Percentiles rank a stretch among this genome's conserved stretches.
These are phyloP conservation scores for Mesodorylaimus sp. DNA, from an alignment of 2,888 invertebrate species.

Conservation along the genomic window DNA sequence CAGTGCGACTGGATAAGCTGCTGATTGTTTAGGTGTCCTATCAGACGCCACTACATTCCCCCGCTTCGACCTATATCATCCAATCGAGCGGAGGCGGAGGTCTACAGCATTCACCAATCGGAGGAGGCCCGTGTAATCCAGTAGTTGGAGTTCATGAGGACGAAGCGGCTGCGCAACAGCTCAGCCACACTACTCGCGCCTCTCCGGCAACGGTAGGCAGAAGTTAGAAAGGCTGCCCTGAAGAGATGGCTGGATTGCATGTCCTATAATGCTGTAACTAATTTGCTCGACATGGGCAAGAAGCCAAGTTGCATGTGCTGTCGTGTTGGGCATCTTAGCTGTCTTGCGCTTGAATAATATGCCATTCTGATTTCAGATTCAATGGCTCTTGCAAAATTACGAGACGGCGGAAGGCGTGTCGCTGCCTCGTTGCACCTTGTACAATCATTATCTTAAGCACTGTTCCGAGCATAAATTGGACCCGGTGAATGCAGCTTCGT, in stretches of 20 bases:
- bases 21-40: not conserved
- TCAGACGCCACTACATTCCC: not conserved
- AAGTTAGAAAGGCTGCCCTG: constrained; percentile 12
- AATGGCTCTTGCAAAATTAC: constrained; percentile 93
- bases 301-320: not conserved
- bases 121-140: not conserved
- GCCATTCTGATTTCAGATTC: constrained; percentile 42
- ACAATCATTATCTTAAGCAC: constrained; percentile 88
- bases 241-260: not conserved
- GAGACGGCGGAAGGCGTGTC: constrained; percentile 90
- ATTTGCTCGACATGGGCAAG: constrained; percentile 1
- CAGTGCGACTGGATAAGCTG: not conserved
- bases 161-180: constrained; percentile 36
- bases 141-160: too few species aligned
- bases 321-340: not conserved
- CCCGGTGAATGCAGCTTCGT: constrained; percentile 96
- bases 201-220: constrained; percentile 73
- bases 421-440: constrained; percentile 76
- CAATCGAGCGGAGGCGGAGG: not conserved
- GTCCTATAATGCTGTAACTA: not conserved
- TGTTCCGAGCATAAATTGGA: constrained; percentile 70
- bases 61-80: not conserved
- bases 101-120: not conserved
- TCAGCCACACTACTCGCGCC: constrained; percentile 58
- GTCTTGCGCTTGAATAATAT: constrained; percentile 3